phyloP scores from a whole-genome alignment of 1,140 invertebrate genomes.

The Trichonephila clavata region DNA sequence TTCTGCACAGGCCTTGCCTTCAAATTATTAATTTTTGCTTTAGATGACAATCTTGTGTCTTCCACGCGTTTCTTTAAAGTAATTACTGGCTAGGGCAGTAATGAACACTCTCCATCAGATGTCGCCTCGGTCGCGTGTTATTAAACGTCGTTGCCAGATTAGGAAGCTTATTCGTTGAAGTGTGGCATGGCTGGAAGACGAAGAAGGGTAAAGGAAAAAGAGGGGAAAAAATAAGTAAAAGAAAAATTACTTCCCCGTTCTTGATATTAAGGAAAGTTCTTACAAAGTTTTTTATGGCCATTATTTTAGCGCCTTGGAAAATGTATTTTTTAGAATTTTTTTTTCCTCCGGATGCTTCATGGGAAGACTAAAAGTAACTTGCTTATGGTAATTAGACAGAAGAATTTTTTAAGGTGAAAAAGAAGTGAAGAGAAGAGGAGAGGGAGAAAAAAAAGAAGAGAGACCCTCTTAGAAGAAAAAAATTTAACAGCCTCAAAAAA shows the following conservation, averaged over 20 bases:
- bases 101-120: conserved; percentile 74
- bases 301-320: conserved; percentile 75
- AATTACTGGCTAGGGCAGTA: conserved; percentile 70
- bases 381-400: conserved; percentile 76
- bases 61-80: conserved; percentile 74
- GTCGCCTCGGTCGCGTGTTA: conserved; percentile 71
- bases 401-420: conserved; percentile 75
- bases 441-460: conserved; percentile 5
- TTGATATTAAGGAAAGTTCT: conserved; percentile 76
- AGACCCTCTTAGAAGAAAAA: conserved; percentile 53
- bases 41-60: conserved; percentile 74
- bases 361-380: conserved; percentile 73
- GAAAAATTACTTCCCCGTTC: conserved; percentile 62
- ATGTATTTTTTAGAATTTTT: conserved; percentile 66
- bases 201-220: conserved; percentile 36
- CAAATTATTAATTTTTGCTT: conserved; percentile 76
- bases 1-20: conserved; percentile 39
- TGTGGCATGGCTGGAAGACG: conserved; percentile 26
- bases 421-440: not conserved
- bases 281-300: conserved; percentile 75
- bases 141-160: conserved; percentile 76
- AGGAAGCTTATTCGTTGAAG: conserved; percentile 74
- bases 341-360: conserved; percentile 58
- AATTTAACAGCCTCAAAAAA: conserved; percentile 67
- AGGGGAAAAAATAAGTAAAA: conserved; percentile 35